Evolutionary conservation across 2,797 vertebrate genomes (phyloP).

Genomic region (Ctenochaetus hawaiiensis): DNA sequence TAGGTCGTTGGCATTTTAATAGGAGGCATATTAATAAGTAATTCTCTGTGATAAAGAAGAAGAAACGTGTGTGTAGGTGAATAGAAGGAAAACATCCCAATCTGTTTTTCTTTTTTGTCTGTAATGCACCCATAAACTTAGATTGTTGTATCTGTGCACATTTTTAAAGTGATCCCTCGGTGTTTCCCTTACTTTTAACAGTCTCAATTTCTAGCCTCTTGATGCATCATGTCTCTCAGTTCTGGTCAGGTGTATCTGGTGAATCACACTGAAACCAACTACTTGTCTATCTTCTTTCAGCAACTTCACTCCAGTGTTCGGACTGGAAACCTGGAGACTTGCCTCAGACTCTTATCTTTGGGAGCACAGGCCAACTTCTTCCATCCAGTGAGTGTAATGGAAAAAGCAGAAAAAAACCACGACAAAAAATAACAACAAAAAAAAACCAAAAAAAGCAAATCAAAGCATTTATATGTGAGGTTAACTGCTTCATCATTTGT

Average conservation of each 20-base stretch:
- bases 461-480: no score
- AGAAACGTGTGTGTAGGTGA: no score
- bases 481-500: neutral
- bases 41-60: no score
- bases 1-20: no score
- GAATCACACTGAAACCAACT: conserved; percentile 8
- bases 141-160: neutral
- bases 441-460: no score
- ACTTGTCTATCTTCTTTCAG: conserved; percentile 74
- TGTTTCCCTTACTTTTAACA: neutral
- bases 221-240: neutral
- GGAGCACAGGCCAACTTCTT: conserved; percentile 99
- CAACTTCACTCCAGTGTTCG: conserved; percentile 99
- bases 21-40: no score
- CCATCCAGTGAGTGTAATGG: conserved; percentile 90
- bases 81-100: no score
- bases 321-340: conserved; percentile 97
- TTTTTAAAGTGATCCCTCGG: neutral
- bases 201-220: neutral
- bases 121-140: neutral
- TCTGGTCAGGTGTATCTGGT: neutral
- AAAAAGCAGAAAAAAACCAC: neutral
- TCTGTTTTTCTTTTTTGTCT: no score
- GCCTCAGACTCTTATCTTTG: conserved; percentile 93
- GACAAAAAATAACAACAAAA: no score